Evolutionary conservation across 2,797 vertebrate genomes (phyloP).

Genomic region (Paramormyrops hopkinsi): DNA sequence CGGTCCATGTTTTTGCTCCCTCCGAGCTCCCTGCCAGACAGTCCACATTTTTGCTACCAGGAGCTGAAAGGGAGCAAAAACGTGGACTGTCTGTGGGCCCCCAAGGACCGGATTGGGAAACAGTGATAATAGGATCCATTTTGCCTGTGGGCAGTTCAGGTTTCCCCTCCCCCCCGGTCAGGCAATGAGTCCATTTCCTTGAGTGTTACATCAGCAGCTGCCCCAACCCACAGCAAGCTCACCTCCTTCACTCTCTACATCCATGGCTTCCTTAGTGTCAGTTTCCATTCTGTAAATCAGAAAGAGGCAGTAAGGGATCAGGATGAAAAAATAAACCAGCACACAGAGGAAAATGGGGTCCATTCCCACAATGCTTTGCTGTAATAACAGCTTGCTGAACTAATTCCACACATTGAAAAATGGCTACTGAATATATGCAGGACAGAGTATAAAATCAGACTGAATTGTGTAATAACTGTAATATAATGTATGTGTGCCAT

Average conservation of each 20-base stretch:
- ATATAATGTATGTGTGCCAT: not conserved
- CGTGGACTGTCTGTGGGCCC: not conserved
- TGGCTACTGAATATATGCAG: not conserved
- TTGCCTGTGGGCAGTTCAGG: not conserved
- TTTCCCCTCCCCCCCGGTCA: not conserved
- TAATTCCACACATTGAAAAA: not conserved
- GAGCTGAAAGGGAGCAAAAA: not conserved
- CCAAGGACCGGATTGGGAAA: not conserved
- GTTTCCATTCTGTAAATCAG: slow-evolving; percentile 49
- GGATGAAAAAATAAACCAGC: not conserved
- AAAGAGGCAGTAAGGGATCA: slow-evolving; percentile 26
- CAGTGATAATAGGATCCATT: not conserved
- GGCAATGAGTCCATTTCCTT: not conserved
- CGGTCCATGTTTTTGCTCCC: not conserved
- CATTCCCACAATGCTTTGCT: not conserved
- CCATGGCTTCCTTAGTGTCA: slow-evolving; percentile 41
- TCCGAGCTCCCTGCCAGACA: not conserved
- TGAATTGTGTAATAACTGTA: not conserved
- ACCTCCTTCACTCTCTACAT: slow-evolving; percentile 50
- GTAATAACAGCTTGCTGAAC: not conserved
- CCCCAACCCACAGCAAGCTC: slow-evolving; percentile 13
- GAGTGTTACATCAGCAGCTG: not conserved
- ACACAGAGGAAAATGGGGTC: not conserved
- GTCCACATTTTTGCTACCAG: not conserved
- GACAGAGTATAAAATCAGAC: not conserved